A percentile compares a stretch with the other conserved stretches of the same genome.
Conservation (phyloP, 2,888 invertebrate genomes). For the Polymixis lichenea region DNA sequence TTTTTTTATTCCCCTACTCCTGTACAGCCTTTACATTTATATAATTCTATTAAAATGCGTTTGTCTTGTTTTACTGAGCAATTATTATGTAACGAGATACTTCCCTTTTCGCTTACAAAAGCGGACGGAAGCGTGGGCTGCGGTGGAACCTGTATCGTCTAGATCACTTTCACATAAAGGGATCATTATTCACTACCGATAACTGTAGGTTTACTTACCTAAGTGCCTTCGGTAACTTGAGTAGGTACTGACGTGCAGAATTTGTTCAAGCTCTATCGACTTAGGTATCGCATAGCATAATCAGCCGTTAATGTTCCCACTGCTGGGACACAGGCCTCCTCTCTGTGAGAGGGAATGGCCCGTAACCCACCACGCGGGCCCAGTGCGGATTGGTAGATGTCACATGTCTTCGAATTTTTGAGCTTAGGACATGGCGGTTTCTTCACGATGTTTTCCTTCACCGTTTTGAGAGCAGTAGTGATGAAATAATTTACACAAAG, state of each 20-base stretch:
- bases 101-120: constrained; percentile 55
- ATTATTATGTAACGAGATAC: constrained; percentile 49
- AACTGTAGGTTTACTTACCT: constrained; percentile 59
- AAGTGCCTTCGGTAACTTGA: constrained; percentile 18
- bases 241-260: background rate
- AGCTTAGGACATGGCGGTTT: too few relatives aligned
- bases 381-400: too few relatives aligned
- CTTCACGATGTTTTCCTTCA: too few relatives aligned
- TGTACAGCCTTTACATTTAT: background rate
- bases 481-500: too few relatives aligned
- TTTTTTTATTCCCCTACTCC: too few relatives aligned
- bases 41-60: background rate
- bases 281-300: too few relatives aligned
- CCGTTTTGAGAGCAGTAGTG: too few relatives aligned
- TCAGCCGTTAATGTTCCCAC: too few relatives aligned
- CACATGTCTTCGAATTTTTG: too few relatives aligned
- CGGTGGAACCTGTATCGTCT: constrained; percentile 50
- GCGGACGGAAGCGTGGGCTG: constrained; percentile 56
- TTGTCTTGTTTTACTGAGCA: constrained; percentile 24
- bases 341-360: too few relatives aligned
- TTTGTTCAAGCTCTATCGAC: background rate
- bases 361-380: too few relatives aligned
- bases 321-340: too few relatives aligned
- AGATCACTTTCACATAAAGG: constrained; percentile 74
- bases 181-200: constrained; percentile 59